phyloP scores from a whole-genome alignment of 2,113 vertebrate species.

The Archocentrus centrarchus region DNA sequence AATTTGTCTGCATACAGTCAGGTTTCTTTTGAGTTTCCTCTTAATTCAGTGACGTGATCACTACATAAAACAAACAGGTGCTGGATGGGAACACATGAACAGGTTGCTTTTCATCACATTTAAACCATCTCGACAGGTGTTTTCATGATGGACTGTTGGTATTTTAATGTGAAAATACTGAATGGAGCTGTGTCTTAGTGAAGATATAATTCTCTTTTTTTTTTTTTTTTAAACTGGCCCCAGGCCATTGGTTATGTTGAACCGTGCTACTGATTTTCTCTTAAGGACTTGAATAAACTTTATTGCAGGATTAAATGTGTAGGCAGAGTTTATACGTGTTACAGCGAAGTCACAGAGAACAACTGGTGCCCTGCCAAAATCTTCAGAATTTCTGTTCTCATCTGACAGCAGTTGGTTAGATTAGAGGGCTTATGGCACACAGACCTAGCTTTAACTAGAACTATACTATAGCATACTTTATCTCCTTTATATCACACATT shows the following conservation, averaged over 20 bases:
- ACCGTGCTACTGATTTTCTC: neutral
- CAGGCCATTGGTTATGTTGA: neutral
- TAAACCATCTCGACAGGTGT: neutral
- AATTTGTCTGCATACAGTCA: neutral
- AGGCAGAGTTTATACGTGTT: neutral
- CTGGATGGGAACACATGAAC: too few species aligned
- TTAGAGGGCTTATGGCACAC: neutral
- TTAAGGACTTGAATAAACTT: neutral
- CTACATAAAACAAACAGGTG: neutral
- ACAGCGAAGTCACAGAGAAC: neutral
- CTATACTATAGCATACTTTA: neutral
- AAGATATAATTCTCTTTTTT: neutral
- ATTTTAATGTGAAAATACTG: neutral
- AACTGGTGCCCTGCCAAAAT: neutral
- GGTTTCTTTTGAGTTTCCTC: neutral
- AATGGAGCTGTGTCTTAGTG: neutral
- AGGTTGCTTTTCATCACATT: neutral
- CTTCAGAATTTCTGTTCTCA: slow-evolving; percentile 4
- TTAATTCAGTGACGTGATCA: neutral
- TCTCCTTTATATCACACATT: neutral
- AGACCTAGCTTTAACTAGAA: neutral
- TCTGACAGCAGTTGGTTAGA: neutral
- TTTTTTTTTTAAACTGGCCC: neutral
- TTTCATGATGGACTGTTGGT: neutral
- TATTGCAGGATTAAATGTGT: neutral